Evolutionary conservation across 30 jellyfish, hydroid and myxozoan species (phyloP).

Genomic region (Rhopilema esculentum): DNA sequence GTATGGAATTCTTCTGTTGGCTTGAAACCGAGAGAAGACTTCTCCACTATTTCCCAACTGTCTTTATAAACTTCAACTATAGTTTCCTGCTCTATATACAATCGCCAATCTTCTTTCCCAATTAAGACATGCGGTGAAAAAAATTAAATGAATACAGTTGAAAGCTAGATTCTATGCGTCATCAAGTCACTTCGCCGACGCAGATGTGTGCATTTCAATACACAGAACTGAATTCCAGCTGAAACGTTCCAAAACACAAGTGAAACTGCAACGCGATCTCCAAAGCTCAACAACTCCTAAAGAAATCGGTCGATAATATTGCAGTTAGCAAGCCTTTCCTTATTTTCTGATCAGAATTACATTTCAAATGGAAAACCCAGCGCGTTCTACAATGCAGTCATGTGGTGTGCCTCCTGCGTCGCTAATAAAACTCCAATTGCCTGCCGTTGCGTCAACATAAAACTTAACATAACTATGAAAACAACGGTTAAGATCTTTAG

Average conservation of each 20-base stretch:
- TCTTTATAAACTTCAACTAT: too few relatives aligned
- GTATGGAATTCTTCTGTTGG: too few relatives aligned
- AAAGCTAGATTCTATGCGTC: background rate
- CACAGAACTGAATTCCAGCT: background rate
- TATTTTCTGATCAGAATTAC: background rate
- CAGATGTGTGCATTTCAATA: background rate
- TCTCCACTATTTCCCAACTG: too few relatives aligned
- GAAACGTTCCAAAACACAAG: background rate
- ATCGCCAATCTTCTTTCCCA: background rate
- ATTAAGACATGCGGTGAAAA: background rate
- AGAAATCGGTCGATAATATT: background rate
- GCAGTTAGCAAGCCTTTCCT: background rate
- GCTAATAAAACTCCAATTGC: background rate
- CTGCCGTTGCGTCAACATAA: background rate
- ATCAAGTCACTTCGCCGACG: background rate
- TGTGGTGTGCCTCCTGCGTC: constrained; percentile 16
- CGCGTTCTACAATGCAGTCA: constrained; percentile 1
- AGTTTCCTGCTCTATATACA: too few relatives aligned
- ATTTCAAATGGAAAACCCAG: background rate
- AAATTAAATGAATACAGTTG: background rate
- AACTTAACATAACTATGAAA: background rate
- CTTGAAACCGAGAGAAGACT: too few relatives aligned
- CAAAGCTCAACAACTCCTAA: background rate
- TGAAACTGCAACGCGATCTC: background rate
- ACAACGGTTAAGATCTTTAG: background rate